Conservation (phyloP, 2,888 invertebrate genomes). For the Nephrotoma guestfalica region DNA sequence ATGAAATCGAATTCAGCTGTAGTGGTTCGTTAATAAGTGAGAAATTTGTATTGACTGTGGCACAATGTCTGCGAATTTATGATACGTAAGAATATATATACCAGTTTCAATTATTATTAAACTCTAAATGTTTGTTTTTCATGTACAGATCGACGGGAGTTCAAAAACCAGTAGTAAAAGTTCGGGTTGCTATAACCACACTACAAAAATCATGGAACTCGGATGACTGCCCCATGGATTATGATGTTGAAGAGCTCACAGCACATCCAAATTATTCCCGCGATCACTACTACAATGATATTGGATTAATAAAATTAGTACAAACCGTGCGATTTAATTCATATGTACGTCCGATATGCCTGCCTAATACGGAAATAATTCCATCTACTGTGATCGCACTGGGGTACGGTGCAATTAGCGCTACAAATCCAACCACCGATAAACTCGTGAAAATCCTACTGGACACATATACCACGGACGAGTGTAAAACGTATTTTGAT, state of each 20-base stretch:
- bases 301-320: slow-evolving; percentile 35
- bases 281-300: slow-evolving; percentile 35
- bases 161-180: neutral
- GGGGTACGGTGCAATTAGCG: neutral
- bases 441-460: neutral
- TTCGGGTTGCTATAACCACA: neutral
- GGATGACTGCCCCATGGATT: slow-evolving; percentile 22
- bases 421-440: neutral
- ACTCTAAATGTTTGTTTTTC: neutral
- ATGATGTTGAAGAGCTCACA: slow-evolving; percentile 21
- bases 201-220: neutral
- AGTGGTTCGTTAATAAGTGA: neutral
- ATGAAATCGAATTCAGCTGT: neutral
- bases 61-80: neutral
- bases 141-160: neutral
- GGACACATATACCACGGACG: neutral
- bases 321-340: slow-evolving; percentile 24
- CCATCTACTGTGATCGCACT: neutral
- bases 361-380: slow-evolving; percentile 18
- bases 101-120: neutral
- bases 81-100: neutral
- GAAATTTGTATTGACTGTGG: neutral
- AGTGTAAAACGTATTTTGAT: neutral
- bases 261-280: slow-evolving; percentile 32
- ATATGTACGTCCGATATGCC: slow-evolving; percentile 34